phyloP scores from a whole-genome alignment of 1,140 invertebrate species.

The Tyrophagus putrescentiae region DNA sequence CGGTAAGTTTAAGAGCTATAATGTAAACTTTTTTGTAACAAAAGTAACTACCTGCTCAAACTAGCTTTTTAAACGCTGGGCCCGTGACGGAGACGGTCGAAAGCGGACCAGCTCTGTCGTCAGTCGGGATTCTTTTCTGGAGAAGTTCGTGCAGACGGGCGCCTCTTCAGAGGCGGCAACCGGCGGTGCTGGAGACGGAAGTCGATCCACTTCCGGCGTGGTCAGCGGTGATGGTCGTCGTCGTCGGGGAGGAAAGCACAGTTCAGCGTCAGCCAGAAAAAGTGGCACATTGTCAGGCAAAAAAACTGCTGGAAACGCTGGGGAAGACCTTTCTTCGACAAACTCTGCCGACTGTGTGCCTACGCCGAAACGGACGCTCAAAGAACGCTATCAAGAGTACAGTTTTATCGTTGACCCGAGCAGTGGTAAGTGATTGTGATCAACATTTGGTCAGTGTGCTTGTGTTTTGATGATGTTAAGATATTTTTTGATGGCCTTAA shows the following conservation, averaged over 20 bases:
- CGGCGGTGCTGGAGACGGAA: conserved; percentile 13
- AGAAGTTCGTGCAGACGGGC: conserved; percentile 39
- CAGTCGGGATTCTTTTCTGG: conserved; percentile 40
- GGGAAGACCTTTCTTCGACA: background rate
- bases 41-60: no score
- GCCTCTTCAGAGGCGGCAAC: conserved; percentile 27
- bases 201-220: background rate
- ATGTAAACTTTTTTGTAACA: no score
- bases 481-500: background rate
- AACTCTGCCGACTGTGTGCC: no score
- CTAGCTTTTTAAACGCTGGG: conserved; percentile 10
- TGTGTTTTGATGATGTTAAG: background rate
- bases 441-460: background rate
- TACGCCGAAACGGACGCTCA: no score
- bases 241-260: background rate
- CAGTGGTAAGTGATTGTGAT: background rate
- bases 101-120: background rate
- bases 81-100: background rate
- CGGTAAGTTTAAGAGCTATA: no score
- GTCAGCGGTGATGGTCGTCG: background rate
- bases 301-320: background rate
- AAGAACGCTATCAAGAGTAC: no score
- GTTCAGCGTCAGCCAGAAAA: background rate
- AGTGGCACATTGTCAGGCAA: background rate
- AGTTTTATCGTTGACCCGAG: conserved; percentile 7